Base-by-base conservation (phyloP, 2,888 invertebrate genomes). In the Hoplodrina ambigua region DNA sequence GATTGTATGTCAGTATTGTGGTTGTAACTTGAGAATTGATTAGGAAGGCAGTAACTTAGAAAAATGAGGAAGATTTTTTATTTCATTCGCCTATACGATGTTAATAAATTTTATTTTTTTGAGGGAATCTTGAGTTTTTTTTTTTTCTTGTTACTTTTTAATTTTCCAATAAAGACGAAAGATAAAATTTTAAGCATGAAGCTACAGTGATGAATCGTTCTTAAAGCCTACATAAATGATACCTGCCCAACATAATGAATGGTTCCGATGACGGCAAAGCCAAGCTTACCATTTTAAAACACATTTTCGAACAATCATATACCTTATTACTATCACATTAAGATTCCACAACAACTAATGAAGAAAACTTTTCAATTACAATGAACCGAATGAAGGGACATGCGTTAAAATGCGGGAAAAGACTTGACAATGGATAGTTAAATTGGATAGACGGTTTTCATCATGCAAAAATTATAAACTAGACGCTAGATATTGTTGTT, bases 321-420 rank as follows among this genome's bases (percentile, higher is more conserved):
- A 79, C 68, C 78, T 77, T 84, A 81, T 80, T 72, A 81, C 85
- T 87, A 87, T 82, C 70, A 88, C 84, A 89, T 83, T 83, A 72
- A 86, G 82, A 81, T 81, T 78, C 79, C 77, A 86, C 86, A 90
- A 86, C 86, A 87, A 88, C 89, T 90, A 90, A 88, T 88, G 88
- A 86, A 86, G 80, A 81, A 80, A 78, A 80, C 55, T 78, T 85
- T 84, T 79, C 84, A 81, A 79, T 64, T 66, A 85, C 85, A 85
- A 86, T 86, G 82, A 86, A 81, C 87, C 85, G 85, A 86, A 91
- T 90, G 90, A 85, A 87, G 89, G 90, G 89, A 85, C 94, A 94
- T 94, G 94, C 94, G 87, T 87, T 85, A 82, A 81, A 86, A 92
- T 93, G 91, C 91, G 84, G 90, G 90, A 85, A 72, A 84, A 81